Evolutionary conservation across 2,797 vertebrate genomes (phyloP).

Genomic region (Hoplostethus atlanticus): DNA sequence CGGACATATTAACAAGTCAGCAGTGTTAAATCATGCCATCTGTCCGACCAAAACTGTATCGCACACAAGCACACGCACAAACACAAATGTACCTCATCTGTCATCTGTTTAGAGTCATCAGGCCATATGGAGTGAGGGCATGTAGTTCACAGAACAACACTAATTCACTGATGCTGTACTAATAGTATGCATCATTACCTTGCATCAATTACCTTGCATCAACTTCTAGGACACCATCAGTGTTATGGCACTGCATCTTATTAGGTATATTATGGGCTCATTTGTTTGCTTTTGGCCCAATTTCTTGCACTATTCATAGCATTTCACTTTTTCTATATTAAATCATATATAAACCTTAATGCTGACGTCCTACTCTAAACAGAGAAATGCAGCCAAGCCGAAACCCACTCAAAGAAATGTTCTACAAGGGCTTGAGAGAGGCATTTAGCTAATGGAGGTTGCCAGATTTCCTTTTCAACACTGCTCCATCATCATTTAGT

Average conservation of each 20-base stretch:
- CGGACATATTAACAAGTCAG: constrained; percentile 26
- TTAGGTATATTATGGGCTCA: not conserved
- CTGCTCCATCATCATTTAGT: not conserved
- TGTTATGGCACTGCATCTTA: not conserved
- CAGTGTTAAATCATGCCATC: constrained; percentile 28
- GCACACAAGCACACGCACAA: constrained; percentile 1
- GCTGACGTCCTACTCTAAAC: no score
- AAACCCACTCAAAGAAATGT: not conserved
- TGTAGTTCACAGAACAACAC: constrained; percentile 2
- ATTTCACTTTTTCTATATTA: no score
- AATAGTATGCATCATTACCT: no score
- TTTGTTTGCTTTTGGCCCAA: not conserved
- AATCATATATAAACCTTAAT: no score
- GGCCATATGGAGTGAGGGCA: not conserved
- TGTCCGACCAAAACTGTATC: constrained; percentile 1
- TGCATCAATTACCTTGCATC: no score
- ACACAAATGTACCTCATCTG: constrained; percentile 15
- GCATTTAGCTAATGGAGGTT: not conserved
- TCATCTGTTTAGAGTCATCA: constrained; percentile 26
- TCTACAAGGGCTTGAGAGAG: not conserved
- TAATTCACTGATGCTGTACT: no score
- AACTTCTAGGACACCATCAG: no score
- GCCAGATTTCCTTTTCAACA: not conserved
- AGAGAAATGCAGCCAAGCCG: no score
- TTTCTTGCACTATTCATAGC: no score